Evolutionary conservation across 2,888 invertebrate species (phyloP), one percentile per base, ranked within the genome.

Genomic region (Callinectes sapidus): DNA sequence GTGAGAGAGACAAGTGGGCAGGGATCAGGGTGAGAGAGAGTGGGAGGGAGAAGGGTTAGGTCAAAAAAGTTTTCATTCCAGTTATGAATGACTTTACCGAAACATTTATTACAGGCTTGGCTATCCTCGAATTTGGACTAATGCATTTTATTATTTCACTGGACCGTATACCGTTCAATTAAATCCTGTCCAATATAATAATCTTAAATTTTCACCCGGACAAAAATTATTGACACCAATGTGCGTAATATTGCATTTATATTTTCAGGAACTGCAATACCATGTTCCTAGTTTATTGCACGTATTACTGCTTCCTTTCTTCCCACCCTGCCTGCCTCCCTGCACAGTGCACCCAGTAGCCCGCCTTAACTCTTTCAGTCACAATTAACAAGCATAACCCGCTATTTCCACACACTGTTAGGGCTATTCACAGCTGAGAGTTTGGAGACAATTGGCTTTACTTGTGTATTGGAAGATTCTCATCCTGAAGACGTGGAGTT

Each of bases 121-220:
- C 81, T 35, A 81, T 81, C 35, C 81, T 81, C 81, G 81, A 81
- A 81, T 81, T 81, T 35, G 81, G 35, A 18, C 81, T 81, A 81
- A 81, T 81, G 81, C 81, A 81, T 81, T 81, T 81, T 81, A 81
- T 81, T 35, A 81, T 35, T 81, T 35, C 32, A 81, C 35, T n/a
- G 32, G 81, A 81, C 16, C 35, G 81, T 81, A 81, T 81, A 81
- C 81, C 35, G 81, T 81, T 81, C 81, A 81, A 81, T 81, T 81
- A 81, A 81, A 81, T 81, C 32, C 35, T 81, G 35, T 81, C 81
- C 81, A 35, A 32, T 35, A 81, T 81, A 32, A 81, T 81, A 35
- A 81, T 81, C 71, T 71, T 81, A 81, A 81, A 35, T 81, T 81
- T 81, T 81, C 35, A 81, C 35, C 35, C 16, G 18, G 18, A 35